Evolutionary conservation across 2,113 vertebrate genomes (phyloP).

Genomic region (Vicugna pacos): DNA sequence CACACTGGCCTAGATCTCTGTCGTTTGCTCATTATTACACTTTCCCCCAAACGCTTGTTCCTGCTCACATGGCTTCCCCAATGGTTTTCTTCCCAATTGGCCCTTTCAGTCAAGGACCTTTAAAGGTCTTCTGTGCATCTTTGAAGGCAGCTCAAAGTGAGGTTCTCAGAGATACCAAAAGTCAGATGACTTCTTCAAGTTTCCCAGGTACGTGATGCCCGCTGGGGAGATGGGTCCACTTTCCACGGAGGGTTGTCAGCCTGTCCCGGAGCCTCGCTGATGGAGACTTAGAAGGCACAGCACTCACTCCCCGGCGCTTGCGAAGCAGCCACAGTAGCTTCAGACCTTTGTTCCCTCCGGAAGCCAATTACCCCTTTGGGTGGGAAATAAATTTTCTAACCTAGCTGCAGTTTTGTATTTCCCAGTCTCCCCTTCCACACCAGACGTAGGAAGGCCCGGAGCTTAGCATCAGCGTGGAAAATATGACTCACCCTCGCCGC

Average conservation of each 20-base stretch:
- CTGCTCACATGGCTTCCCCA: not conserved
- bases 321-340: not conserved
- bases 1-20: not conserved
- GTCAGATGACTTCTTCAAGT: not conserved
- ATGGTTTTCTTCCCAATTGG: not conserved
- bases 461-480: constrained; percentile 69
- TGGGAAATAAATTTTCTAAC: constrained; percentile 57
- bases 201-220: fast-evolving
- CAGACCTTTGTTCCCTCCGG: not conserved
- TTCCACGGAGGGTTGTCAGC: not conserved
- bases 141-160: not conserved
- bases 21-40: not conserved
- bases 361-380: constrained; percentile 63
- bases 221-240: not conserved
- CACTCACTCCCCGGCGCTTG: not conserved
- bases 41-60: not conserved
- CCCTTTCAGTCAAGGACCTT: not conserved
- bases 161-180: not conserved
- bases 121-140: constrained; percentile 27
- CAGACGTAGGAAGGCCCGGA: constrained; percentile 49
- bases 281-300: not conserved
- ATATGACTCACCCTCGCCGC: constrained; percentile 65
- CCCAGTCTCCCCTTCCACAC: constrained; percentile 50
- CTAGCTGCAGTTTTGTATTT: constrained; percentile 59
- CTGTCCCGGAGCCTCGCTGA: not conserved